Evolutionary conservation across 1,140 invertebrate genomes (phyloP), one percentile per base, ranked within the genome.

Genomic region (Linepithema humile): DNA sequence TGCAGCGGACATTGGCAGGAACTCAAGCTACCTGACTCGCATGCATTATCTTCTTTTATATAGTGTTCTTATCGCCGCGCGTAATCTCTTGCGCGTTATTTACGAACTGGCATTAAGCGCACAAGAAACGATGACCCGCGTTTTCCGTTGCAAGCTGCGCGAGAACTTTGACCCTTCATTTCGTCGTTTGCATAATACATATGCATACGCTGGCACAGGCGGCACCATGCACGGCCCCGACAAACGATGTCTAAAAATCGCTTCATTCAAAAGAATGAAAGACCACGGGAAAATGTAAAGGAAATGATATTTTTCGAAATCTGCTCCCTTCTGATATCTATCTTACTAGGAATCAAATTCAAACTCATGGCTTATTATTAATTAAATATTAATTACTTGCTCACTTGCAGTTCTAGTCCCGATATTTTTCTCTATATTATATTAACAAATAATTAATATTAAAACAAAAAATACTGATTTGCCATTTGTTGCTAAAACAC

Each of bases 1-100:
- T 67, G 85, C 82, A 73, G 43, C 74, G 57, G 73, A 50, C 80
- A 83, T 88, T 80, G 74, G n/a, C 74, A 73, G 84, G 64, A 86
- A 89, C 82, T 85, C 59, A 62, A 70, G 26, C 67, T 88, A 87
- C 85, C 80, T 77, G 89, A 87, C 74, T 82, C 59, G 87, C 85
- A 88, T 91, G 89, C 70, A 90, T 90, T 89, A 90, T 80, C 53
- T 57, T 85, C 74, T 45, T 84, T 84, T 50, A 55, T 43, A 32
- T 38, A 20, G 45, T 2, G 20, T 32, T 6, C 32, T 77, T 86
- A 87, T 83, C 70, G 40, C 53, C 29, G 60, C 32, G 38, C 43
- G 32, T 69, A 82, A 86, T 86, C 75, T 82, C 69, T 1, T 50
- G 10, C 15, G 48, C 67, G 48, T 73, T 45, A 20, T 82, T 59